These are phyloP conservation scores for Ophioninae sp. DNA, from an alignment of 2,888 invertebrate genomes.

Conservation along the genomic window DNA sequence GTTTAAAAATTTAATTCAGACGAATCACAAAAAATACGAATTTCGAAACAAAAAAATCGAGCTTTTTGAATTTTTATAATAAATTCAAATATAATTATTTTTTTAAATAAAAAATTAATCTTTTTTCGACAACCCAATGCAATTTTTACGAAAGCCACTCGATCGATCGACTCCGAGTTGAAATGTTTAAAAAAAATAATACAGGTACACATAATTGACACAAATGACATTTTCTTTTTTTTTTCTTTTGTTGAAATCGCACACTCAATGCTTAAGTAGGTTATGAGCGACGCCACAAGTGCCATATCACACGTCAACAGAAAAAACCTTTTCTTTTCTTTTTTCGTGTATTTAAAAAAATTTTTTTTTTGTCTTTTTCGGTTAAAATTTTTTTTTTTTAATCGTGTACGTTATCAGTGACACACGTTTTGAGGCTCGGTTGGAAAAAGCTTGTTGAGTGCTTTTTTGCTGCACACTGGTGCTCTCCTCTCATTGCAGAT, in stretches of 20 bases:
- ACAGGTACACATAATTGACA: too few relatives aligned
- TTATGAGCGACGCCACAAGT: constrained; percentile 64
- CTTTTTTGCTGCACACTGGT: constrained; percentile 74
- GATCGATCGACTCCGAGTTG: constrained; percentile 25
- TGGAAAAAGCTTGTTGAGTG: constrained; percentile 59
- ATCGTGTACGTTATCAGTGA: constrained; percentile 53
- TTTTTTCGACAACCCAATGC: neutral
- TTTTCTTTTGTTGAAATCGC: constrained; percentile 23
- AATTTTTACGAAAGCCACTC: constrained; percentile 37
- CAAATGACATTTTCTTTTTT: too few relatives aligned
- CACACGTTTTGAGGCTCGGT: constrained; percentile 65
- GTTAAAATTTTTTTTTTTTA: constrained; percentile 20
- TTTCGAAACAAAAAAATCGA: too few relatives aligned
- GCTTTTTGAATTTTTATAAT: too few relatives aligned
- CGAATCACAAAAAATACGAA: too few relatives aligned
- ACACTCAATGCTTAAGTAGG: constrained; percentile 49
- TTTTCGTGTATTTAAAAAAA: constrained; percentile 55
- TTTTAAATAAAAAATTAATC: too few relatives aligned
- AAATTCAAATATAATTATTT: too few relatives aligned
- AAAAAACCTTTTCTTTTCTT: constrained; percentile 36
- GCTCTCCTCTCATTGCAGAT: constrained; percentile 67
- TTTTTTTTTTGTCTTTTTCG: constrained; percentile 34
- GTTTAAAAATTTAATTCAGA: too few relatives aligned
- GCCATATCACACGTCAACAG: constrained; percentile 61
- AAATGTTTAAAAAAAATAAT: constrained; percentile 10